Evolutionary conservation across 2,888 invertebrate species (phyloP).

Genomic region (Dastarcus helophoroides): DNA sequence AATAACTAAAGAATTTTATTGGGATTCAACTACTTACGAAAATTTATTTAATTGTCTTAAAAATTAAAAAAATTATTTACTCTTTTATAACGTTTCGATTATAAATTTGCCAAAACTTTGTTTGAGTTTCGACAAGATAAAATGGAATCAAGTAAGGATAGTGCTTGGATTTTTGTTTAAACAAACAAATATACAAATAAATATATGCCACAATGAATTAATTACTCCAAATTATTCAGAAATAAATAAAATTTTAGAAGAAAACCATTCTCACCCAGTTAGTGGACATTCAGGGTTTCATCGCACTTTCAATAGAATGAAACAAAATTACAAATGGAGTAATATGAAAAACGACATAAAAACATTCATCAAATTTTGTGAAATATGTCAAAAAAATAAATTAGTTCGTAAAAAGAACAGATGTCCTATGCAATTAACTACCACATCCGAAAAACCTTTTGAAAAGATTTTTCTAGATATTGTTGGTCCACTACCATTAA

Average conservation of each 20-base stretch:
- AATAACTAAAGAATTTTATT: no score
- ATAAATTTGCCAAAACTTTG: no score
- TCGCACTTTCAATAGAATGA: conserved; percentile 20
- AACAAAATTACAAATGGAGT: conserved; percentile 22
- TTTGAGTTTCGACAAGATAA: no score
- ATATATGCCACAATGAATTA: conserved; percentile 12
- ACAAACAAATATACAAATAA: conserved; percentile 15
- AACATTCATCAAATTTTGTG: conserved; percentile 22
- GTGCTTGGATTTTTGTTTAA: conserved; percentile 15
- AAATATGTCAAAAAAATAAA: conserved; percentile 27
- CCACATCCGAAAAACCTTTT: conserved; percentile 20
- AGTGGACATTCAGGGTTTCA: conserved; percentile 18
- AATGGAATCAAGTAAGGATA: conserved; percentile 11
- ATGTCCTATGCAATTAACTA: conserved; percentile 24
- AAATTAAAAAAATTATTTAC: no score
- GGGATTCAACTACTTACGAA: no score
- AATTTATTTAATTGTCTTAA: no score
- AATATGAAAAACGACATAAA: conserved; percentile 26
- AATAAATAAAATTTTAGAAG: conserved; percentile 17
- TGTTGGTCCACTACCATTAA: conserved; percentile 18
- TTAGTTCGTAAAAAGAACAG: conserved; percentile 14
- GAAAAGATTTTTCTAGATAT: conserved; percentile 23
- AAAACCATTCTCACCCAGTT: conserved; percentile 16
- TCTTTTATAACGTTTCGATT: no score
- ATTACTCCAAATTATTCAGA: conserved; percentile 10